These are phyloP conservation scores for Hydra vulgaris DNA, from an alignment of 30 jellyfish, hydroid and myxozoan species.

Conservation along the genomic window DNA sequence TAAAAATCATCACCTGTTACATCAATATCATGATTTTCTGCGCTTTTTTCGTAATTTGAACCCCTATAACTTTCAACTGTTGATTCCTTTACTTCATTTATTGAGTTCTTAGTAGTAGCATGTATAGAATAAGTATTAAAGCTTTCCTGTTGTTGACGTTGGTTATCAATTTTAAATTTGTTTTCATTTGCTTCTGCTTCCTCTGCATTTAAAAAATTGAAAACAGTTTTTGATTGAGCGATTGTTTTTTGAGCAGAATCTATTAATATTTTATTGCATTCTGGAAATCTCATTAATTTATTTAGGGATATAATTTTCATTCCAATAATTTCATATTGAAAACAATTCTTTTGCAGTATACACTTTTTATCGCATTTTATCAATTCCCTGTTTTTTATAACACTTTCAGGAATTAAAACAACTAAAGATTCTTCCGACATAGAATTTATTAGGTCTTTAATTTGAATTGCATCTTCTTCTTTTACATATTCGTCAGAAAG, in stretches of 20 bases:
- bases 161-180: too few species aligned
- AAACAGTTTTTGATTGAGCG: not conserved
- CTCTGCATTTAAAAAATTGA: not conserved
- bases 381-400: not conserved
- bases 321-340: not conserved
- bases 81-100: too few species aligned
- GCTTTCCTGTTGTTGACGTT: too few species aligned
- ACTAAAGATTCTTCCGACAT: not conserved
- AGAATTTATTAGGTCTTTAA: not conserved
- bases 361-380: not conserved
- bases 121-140: too few species aligned
- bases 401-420: not conserved
- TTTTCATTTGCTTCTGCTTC: not conserved
- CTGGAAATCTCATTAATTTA: not conserved
- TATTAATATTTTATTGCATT: not conserved
- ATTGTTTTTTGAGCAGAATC: not conserved
- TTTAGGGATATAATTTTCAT: not conserved
- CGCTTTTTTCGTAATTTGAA: not conserved
- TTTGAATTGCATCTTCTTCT: not conserved
- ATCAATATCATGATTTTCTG: not conserved
- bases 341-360: not conserved
- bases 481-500: not conserved
- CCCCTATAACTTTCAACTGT: not conserved
- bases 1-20: not conserved
- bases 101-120: too few species aligned